Evolutionary conservation across 2,113 vertebrate genomes (phyloP), one percentile per base, ranked within the genome.

Genomic region (Corydoras maculifer): DNA sequence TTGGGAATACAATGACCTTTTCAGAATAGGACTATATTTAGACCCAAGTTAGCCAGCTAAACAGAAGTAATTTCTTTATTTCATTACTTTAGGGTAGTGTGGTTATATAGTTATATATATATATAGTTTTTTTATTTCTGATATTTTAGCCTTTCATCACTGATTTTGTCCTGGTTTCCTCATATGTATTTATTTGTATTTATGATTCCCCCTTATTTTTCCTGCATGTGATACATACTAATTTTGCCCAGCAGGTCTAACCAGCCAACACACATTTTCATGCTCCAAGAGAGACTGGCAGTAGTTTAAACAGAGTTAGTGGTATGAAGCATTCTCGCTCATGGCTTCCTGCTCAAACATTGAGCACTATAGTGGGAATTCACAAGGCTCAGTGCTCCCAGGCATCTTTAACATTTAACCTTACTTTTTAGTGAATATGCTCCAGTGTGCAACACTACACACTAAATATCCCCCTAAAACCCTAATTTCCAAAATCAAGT

Each of bases 361-460:
- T 4, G 59, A 7, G 61, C 58, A 63, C 6, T 49, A 18, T 32
- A 10, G 15, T 25, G 53, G 66, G 66, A 64, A 32, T 64, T 64
- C 35, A 53, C 2, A 12, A 69, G 66, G 11, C 57, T 43, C 57
- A 5, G 5, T 35, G 30, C 72, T 67, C 64, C n/a, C 57, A 61
- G 64, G 58, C 71, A 60, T 48, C 72, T 68, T 68, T 68, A 57
- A 74, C 65, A 68, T 62, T 67, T 73, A 73, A 73, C 72, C 72
- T 58, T 49, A 65, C 35, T 15, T 25, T 54, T 54, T 25, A 51
- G 54, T 10, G 64, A 15, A 50, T n/a, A 67, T 58, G 30, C 49
- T 61, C 18, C 29, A 63, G 35, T 51, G 54, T 58, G 25, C 12
- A 72, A 31, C 5, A 7, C 12, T 8, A n/a, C 25, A 5, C 9